Evolutionary conservation across 2,888 invertebrate species (phyloP), one percentile per base, ranked within the genome.

Genomic region (Meta bourneti): DNA sequence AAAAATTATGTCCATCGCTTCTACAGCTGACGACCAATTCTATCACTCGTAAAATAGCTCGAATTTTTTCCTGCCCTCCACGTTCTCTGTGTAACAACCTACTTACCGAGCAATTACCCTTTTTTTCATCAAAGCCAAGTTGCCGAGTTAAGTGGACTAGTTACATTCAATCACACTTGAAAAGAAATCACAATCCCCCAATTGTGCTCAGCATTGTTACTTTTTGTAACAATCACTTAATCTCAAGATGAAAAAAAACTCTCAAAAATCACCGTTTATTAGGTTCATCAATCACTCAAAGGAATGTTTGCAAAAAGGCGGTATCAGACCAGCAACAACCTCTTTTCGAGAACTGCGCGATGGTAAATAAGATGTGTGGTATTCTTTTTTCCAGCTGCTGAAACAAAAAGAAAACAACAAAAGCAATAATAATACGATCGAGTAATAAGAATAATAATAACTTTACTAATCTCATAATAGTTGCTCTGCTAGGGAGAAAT

Each of bases 401-500:
- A 1, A 61, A 61, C 7, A 61, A 61, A 61, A 61, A 61, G 11
- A 61, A 61, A 61, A 6, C 8, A 9, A 9, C 61, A 61, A 61
- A 61, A 61, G 61, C 61, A 61, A 61, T 61, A 61, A 61, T 61
- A 48, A 81, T 70, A 48, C 81, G 81, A 70, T 70, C 16, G 34
- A 9, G 51, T 51, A 80, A 54, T 72, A 61, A 86, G 20, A 86
- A 84, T 71, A 79, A 89, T 78, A 84, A 84, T 78, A 83, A 83
- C 84, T 91, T 81, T 49, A 70, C 49, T 91, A 91, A 91, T 91
- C 91, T 87, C 82, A 87, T 91, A 91, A 91, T 82, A 86, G 86
- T 78, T 81, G 72, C 52, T 49, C 48, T 72, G 71, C 72, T 52
- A 6, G 34, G 86, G 54, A 71, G 49, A 88, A 83, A 87, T 72